Evolutionary conservation across 2,797 vertebrate genomes (phyloP).

Genomic region (Tauraco hartlaubi): DNA sequence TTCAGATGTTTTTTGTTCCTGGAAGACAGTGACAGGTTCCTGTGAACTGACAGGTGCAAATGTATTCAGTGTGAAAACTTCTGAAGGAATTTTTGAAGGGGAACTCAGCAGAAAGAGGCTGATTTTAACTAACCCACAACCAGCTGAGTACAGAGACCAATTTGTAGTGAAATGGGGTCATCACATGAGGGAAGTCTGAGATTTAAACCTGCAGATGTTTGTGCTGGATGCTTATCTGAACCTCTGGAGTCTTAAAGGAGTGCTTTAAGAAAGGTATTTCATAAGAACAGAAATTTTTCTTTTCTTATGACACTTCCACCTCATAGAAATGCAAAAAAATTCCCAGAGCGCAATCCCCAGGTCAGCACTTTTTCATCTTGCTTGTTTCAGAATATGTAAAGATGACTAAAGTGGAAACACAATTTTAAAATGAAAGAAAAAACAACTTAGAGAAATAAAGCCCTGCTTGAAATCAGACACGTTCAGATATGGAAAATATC

Average conservation of each 20-base stretch:
- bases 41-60: conserved; percentile 28
- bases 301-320: not conserved
- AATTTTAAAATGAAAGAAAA: not conserved
- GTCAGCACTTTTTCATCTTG: not conserved
- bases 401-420: not conserved
- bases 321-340: not conserved
- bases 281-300: not conserved
- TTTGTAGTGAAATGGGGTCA: conserved; percentile 27
- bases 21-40: not conserved
- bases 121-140: conserved; percentile 15
- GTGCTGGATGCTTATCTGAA: not conserved
- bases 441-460: not conserved
- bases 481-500: not conserved
- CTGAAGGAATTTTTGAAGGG: conserved; percentile 34
- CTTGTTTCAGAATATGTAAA: not conserved
- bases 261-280: not conserved
- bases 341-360: not conserved
- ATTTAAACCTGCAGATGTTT: not conserved
- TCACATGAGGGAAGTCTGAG: not conserved
- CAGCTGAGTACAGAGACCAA: conserved; percentile 12
- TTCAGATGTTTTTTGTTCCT: conserved; percentile 9
- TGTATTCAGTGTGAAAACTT: conserved; percentile 26
- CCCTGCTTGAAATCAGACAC: not conserved
- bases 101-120: not conserved
- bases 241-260: not conserved